These are phyloP conservation scores for Scaptomyza montana DNA, from an alignment of 1,140 invertebrate species.

Conservation along the genomic window DNA sequence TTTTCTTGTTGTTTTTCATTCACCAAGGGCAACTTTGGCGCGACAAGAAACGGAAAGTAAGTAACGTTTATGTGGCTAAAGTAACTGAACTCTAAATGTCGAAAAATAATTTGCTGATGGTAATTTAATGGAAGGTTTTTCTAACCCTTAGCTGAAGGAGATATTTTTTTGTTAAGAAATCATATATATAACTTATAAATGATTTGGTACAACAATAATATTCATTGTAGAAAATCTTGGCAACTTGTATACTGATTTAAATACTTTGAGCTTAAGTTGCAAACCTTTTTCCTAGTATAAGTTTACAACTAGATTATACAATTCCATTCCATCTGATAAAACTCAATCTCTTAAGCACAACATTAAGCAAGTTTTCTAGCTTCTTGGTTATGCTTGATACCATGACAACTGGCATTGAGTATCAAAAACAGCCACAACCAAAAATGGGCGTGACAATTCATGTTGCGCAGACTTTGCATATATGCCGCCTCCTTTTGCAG, in stretches of 20 bases:
- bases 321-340: no score
- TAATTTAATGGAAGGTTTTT: no score
- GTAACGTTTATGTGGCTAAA: neutral
- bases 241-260: no score
- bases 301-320: no score
- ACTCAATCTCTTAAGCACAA: neutral
- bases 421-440: constrained; percentile 13
- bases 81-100: constrained; percentile 24
- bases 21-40: constrained; percentile 49
- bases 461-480: constrained; percentile 38
- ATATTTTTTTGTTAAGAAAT: no score
- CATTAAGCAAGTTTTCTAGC: neutral
- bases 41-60: constrained; percentile 17
- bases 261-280: no score
- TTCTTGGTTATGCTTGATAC: constrained; percentile 10
- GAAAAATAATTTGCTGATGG: neutral
- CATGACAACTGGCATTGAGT: constrained; percentile 60
- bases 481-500: constrained; percentile 47
- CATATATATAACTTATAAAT: no score
- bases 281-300: no score
- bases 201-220: no score
- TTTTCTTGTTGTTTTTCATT: constrained; percentile 71
- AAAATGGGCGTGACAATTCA: constrained; percentile 58
- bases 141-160: no score
- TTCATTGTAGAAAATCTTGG: no score